Conservation (phyloP, 2,797 vertebrate genomes). For the Malurus leucopterus region DNA sequence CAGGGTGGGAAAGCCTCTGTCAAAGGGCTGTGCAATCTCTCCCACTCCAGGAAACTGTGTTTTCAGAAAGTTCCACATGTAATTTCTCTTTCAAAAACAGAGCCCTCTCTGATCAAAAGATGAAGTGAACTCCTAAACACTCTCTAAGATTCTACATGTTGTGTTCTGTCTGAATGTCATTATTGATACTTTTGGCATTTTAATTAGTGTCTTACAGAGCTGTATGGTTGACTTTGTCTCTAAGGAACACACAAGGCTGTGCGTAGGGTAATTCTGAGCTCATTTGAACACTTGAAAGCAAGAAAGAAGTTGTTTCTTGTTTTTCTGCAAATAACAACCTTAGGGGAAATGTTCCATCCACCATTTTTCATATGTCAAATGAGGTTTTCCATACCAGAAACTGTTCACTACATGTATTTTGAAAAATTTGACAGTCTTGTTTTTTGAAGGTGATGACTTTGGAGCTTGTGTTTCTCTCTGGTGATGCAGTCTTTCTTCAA, state of each 20-base stretch:
- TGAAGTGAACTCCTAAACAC: background rate
- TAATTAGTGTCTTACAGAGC: slow-evolving; percentile 5
- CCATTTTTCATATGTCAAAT: background rate
- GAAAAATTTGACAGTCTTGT: background rate
- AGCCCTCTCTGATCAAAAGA: background rate
- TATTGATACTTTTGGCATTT: background rate
- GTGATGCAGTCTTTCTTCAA: background rate
- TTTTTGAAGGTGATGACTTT: background rate
- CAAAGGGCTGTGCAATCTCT: background rate
- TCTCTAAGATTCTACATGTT: background rate
- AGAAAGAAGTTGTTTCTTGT: background rate
- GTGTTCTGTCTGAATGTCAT: background rate
- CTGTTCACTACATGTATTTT: background rate
- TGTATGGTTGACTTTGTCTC: background rate
- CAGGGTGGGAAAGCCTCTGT: background rate
- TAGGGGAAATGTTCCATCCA: background rate
- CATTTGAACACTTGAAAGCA: background rate
- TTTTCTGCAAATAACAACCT: background rate
- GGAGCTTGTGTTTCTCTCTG: background rate
- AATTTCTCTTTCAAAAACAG: slow-evolving; percentile 3
- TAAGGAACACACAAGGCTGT: background rate
- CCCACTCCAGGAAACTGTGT: background rate
- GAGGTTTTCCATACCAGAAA: background rate
- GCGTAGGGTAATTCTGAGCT: background rate
- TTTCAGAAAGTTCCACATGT: background rate